Percentiles rank a stretch among this genome's conserved stretches.
These are phyloP conservation scores for Drosophila nikananu DNA, from an alignment of 1,140 invertebrate genomes.

Conservation along the genomic window DNA sequence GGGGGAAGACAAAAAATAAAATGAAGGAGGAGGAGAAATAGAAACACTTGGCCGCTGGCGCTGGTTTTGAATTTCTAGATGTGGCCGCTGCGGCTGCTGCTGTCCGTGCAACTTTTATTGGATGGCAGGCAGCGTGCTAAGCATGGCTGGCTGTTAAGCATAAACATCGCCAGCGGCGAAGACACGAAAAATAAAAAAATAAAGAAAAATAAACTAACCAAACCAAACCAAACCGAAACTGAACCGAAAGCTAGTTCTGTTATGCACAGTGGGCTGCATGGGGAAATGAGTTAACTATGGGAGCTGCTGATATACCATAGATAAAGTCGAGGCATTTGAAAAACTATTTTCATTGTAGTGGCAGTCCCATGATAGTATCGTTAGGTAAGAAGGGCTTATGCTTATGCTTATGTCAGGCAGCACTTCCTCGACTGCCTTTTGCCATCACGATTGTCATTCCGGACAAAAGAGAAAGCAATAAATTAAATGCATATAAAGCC, in stretches of 20 bases:
- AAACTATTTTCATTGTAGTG: conserved; percentile 50
- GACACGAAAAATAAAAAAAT: conserved; percentile 31
- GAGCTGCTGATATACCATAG: conserved; percentile 32
- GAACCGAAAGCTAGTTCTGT: conserved; percentile 67
- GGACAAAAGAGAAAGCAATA: conserved; percentile 47
- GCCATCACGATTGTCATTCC: conserved; percentile 43
- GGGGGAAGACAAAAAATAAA: conserved; percentile 1
- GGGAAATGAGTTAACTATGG: conserved; percentile 44
- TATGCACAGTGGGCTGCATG: conserved; percentile 69
- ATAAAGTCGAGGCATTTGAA: conserved; percentile 30
- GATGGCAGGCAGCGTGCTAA: conserved; percentile 61
- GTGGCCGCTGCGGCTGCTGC: conserved; percentile 14
- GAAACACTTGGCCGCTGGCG: conserved; percentile 54
- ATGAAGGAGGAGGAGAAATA: conserved; percentile 14
- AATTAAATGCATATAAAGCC: conserved; percentile 39
- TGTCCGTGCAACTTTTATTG: conserved; percentile 65
- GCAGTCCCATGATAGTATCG: conserved; percentile 60
- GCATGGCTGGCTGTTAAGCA: conserved; percentile 70
- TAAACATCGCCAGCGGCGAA: conserved; percentile 61
- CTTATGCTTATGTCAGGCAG: conserved; percentile 28
- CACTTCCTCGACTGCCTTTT: conserved; percentile 16
- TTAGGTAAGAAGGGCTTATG: conserved; percentile 56
- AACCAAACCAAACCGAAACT: conserved; percentile 9
- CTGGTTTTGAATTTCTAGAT: conserved; percentile 69
- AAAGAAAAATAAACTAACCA: conserved; percentile 25